Base-by-base conservation (phyloP, 2,888 invertebrate species). In the Agrilus cyanescens region DNA sequence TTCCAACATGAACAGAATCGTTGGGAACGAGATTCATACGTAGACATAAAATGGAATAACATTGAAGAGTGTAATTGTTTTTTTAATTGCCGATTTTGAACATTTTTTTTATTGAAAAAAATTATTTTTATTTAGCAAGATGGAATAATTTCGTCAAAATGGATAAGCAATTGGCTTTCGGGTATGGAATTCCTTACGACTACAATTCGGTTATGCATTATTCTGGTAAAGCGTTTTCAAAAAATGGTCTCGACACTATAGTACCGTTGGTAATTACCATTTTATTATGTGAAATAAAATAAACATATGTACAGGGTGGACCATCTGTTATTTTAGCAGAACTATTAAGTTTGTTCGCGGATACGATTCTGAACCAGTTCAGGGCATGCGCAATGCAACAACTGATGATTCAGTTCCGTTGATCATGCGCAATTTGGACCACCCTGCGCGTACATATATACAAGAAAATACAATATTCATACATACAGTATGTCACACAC, bases 201-300 rank as follows among this genome's bases (percentile, higher is more conserved):
- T 87, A 82, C 61, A 75, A 78, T 53, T 85, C 85, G 52, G 84
- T 87, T 1, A 85, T 87, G 85, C 87, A 87, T 59, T 87, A 87
- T 62, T 85, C 85, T 0, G 73, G 75, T 15, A 78, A 75, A 37
- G 85, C 87, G 4, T 87, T 87, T 65, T 82, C 85, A 2, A 72
- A 57, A 44, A 86, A 87, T 59, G 75, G 77, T 6, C 67, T 72
- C 54, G 76, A 80, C 12, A 87, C 87, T 0, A 83, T 87, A 40
- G 68, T 77, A 30, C 68, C 85, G 1, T 80, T 72, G 75, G 85
- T 84, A 61, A 58, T 56, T 45, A 38, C 18, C 18, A 10, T 12
- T 34, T 32, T 32, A 35, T 20, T 48, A 15, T 12, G 10, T 16
- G 20, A 13, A 15, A 5, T 10, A 30, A 38, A 10, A 7, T 15